Percentiles rank a stretch among this genome's conserved stretches.
These are phyloP conservation scores for Sphaerophoria rueppellii DNA, from an alignment of 2,888 invertebrate genomes.

Conservation along the genomic window DNA sequence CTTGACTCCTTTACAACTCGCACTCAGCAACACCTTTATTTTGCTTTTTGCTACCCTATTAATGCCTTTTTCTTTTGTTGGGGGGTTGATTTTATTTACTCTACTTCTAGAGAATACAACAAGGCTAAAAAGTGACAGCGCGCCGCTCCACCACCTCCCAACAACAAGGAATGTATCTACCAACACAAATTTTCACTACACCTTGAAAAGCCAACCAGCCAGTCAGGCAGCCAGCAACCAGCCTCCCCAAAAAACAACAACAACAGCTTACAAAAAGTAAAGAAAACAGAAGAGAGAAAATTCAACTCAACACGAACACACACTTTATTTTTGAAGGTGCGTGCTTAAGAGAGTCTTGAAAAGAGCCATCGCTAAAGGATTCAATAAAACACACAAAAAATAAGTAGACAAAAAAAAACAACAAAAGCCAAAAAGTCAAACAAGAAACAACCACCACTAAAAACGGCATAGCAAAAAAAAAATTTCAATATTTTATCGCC, in stretches of 20 bases:
- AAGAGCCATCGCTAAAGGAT: conserved; percentile 51
- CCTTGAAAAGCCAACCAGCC: conserved; percentile 52
- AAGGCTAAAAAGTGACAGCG: conserved; percentile 60
- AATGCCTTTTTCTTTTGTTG: conserved; percentile 29
- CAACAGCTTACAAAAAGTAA: conserved; percentile 41
- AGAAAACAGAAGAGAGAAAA: conserved; percentile 32
- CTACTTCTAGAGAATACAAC: conserved; percentile 51
- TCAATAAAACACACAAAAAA: conserved; percentile 13
- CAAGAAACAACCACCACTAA: conserved; percentile 33
- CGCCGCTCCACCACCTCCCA: conserved; percentile 66
- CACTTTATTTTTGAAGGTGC: conserved; percentile 35
- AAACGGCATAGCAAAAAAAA: conserved; percentile 17
- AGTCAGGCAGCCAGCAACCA: too few species aligned
- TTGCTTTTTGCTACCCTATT: conserved; percentile 24
- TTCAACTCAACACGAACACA: conserved; percentile 32
- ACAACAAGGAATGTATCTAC: conserved; percentile 71
- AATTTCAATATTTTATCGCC: conserved; percentile 35
- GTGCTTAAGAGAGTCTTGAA: conserved; percentile 65
- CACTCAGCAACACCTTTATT: conserved; percentile 61
- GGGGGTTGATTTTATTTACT: conserved; percentile 50
- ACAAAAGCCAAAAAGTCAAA: conserved; percentile 40
- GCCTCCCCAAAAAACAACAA: conserved; percentile 43
- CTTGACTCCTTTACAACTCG: neutral
- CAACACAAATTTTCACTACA: conserved; percentile 66
- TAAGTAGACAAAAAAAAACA: conserved; percentile 7